These are phyloP conservation scores for Spea multiplicata DNA, from an alignment of 2,113 vertebrate species.

Conservation along the genomic window DNA sequence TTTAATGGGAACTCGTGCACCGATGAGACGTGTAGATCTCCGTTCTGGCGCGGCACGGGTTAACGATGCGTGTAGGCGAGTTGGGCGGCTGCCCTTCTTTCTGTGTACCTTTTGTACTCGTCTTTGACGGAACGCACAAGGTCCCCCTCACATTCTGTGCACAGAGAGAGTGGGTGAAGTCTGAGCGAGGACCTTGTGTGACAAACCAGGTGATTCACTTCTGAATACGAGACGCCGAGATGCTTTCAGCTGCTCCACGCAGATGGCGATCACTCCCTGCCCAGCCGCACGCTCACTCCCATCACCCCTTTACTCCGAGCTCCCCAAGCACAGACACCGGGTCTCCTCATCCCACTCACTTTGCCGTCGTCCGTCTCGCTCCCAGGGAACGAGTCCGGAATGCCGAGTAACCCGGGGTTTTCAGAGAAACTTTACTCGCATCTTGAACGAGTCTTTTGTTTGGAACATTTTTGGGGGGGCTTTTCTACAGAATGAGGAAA, in stretches of 20 bases:
- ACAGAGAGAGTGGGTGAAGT: conserved; percentile 24
- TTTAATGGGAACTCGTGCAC: background rate
- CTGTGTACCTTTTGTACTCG: conserved; percentile 24
- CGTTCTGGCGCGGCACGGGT: background rate
- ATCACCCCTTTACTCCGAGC: too few relatives aligned
- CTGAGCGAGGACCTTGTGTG: conserved; percentile 31
- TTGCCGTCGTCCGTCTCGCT: too few relatives aligned
- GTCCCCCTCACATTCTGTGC: conserved; percentile 44
- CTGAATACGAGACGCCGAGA: background rate
- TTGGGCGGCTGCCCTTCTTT: conserved; percentile 8
- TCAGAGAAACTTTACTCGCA: background rate
- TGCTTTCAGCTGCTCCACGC: background rate
- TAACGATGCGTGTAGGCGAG: background rate
- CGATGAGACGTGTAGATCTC: background rate
- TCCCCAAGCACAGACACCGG: too few relatives aligned
- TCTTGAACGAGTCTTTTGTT: too few relatives aligned
- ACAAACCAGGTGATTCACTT: conserved; percentile 43
- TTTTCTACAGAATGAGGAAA: too few relatives aligned
- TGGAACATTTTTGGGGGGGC: too few relatives aligned
- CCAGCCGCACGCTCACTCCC: background rate
- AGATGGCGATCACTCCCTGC: background rate
- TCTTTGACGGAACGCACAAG: conserved; percentile 26
- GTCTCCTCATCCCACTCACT: too few relatives aligned
- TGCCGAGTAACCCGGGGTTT: background rate
- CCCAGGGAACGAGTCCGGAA: background rate